Conservation (phyloP, 92 coral and sea anemone species). For the Galaxea fascicularis region DNA sequence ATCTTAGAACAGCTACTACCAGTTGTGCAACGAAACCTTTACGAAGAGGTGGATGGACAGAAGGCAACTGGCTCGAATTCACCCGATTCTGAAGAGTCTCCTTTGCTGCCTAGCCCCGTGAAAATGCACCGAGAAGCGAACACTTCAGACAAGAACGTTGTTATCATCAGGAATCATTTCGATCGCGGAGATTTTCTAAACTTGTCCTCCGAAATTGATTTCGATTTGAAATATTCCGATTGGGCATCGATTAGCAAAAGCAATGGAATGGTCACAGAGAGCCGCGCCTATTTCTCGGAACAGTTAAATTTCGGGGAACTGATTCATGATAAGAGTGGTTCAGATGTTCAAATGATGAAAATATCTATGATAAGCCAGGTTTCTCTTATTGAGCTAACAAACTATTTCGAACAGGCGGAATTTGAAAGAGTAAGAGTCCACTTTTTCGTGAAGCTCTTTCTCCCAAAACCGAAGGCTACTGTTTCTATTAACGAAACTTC, state of each 20-base stretch:
- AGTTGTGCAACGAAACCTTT: constrained; percentile 41
- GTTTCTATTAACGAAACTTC: constrained; percentile 9
- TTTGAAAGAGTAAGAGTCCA: constrained; percentile 18
- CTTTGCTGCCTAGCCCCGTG: constrained; percentile 53
- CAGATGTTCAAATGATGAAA: constrained; percentile 25
- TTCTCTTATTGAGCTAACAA: constrained; percentile 28
- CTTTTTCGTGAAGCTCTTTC: constrained; percentile 7
- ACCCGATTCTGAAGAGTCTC: constrained; percentile 40
- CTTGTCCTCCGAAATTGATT: constrained; percentile 43
- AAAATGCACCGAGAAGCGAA: constrained; percentile 63
- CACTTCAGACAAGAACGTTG: constrained; percentile 14
- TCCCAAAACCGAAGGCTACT: constrained; percentile 28
- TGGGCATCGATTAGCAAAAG: constrained; percentile 27
- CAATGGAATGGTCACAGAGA: constrained; percentile 55
- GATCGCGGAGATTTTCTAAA: constrained; percentile 34
- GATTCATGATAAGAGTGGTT: constrained; percentile 36
- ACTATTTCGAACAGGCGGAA: constrained; percentile 30
- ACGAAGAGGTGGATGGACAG: constrained; percentile 53
- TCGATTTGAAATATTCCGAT: constrained; percentile 38
- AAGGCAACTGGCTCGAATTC: background rate
- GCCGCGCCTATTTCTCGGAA: constrained; percentile 18
- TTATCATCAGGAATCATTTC: constrained; percentile 45
- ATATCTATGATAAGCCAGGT: constrained; percentile 35
- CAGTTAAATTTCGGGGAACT: constrained; percentile 55
- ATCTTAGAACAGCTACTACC: constrained; percentile 49